These are phyloP conservation scores for Spinus olivaceus DNA, from an alignment of 2,797 vertebrate species.

Conservation along the genomic window DNA sequence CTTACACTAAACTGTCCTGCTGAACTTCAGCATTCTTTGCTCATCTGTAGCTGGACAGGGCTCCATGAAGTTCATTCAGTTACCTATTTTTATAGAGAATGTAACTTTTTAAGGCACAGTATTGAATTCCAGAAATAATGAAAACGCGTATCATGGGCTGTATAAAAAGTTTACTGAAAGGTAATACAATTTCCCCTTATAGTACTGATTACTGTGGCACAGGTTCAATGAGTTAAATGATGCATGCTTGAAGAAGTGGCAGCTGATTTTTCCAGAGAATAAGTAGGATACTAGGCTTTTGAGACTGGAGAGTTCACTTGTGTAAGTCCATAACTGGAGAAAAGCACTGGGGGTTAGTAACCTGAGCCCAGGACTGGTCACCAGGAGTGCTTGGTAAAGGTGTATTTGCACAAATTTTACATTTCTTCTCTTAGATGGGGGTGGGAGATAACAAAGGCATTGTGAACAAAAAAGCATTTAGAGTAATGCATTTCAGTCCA, in stretches of 20 bases:
- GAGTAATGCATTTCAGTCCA: neutral
- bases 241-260: neutral
- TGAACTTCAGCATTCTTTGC: neutral
- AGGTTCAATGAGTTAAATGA: neutral
- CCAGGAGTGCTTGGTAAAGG: neutral
- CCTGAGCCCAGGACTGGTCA: neutral
- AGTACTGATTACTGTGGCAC: neutral
- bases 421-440: neutral
- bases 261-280: constrained; percentile 17
- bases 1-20: neutral
- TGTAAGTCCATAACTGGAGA: neutral
- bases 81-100: neutral
- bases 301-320: neutral
- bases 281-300: neutral
- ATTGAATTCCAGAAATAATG: neutral
- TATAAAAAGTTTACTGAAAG: neutral
- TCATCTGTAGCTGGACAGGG: neutral
- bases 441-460: neutral
- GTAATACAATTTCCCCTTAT: neutral
- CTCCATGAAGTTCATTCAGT: neutral
- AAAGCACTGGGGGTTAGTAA: neutral
- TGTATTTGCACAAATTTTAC: neutral
- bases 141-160: neutral
- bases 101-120: neutral
- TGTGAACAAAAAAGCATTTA: neutral